Base-by-base conservation (phyloP, 2,113 vertebrate genomes). In the Motacilla tschutschensis region DNA sequence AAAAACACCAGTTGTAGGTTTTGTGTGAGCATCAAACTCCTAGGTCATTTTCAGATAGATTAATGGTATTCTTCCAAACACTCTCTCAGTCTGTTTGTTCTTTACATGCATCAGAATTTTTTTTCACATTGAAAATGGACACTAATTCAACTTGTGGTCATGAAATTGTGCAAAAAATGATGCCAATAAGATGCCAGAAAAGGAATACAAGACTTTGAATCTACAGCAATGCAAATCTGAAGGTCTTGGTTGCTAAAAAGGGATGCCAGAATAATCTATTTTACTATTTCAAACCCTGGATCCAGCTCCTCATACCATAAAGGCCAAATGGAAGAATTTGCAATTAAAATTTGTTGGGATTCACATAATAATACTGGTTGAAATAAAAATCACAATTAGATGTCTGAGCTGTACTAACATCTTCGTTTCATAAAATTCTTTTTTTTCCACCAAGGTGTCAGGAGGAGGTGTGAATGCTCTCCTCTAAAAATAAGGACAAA, bases 21-120 rank as follows among this genome's bases (percentile, higher is more conserved):
- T 46, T 79, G 16, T 36, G 35, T 67, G 19, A 71, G 8, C 31
- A 40, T 83, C 14, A 65, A 66, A 86, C 14, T 70, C 47, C 51
- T 55, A 48, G 40, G 54, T 87, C 46, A 83, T 89, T 94, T 96
- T 91, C 94, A 95, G 70, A 69, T 19, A 63, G 24, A 80, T 60
- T 33, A 75, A 60, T 63, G 48, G 28, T 75, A 65, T 77, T 85
- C 72, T 74, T 85, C 65, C 75, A 94, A 88, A 65, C 7, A 38
- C 12, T 48, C 17, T 70, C 50, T 74, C 8, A 79, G 48, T 91
- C 73, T 88, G 55, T n/a, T 85, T 92, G 80, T 75, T 28, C 57
- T 88, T 91, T 88, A 79, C 44, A 44, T 43, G 57, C 74, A 77
- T 70, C 73, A 50, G 65, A 90, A 77, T 75, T 88, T 75, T 74